phyloP scores from a whole-genome alignment of 1,140 invertebrate genomes.

The Eupeodes corollae region DNA sequence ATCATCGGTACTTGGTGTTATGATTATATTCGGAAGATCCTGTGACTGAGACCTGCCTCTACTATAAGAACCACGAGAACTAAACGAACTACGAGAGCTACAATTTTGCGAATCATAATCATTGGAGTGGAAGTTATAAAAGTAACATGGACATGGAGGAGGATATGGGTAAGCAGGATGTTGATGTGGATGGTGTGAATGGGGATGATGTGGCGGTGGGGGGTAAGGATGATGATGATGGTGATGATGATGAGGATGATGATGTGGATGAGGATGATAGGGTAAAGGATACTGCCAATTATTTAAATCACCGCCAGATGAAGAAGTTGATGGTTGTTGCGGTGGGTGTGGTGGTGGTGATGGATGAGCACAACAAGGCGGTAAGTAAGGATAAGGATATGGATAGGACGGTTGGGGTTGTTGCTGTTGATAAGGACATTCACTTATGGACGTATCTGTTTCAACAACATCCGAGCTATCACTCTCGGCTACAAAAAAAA shows the following conservation, averaged over 20 bases:
- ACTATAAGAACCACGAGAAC: neutral
- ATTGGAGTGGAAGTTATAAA: neutral
- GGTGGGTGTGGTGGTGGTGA: conserved; percentile 12
- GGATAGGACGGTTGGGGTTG: conserved; percentile 24
- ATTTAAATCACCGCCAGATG: too few relatives aligned
- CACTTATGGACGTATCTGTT: neutral
- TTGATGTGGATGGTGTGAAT: neutral
- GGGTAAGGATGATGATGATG: too few relatives aligned
- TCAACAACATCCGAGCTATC: conserved; percentile 1
- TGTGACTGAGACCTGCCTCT: neutral
- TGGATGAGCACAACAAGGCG: conserved; percentile 18
- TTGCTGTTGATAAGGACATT: too few relatives aligned
- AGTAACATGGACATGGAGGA: neutral
- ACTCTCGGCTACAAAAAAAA: conserved; percentile 1
- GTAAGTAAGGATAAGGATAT: conserved; percentile 27
- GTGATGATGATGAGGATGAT: too few relatives aligned
- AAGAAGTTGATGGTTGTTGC: too few relatives aligned
- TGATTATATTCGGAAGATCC: conserved; percentile 28
- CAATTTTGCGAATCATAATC: conserved; percentile 10
- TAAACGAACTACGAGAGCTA: neutral
- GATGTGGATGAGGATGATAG: too few relatives aligned
- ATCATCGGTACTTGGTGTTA: conserved; percentile 32
- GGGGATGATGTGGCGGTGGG: neutral
- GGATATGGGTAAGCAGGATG: neutral
- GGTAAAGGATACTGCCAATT: too few relatives aligned